These are phyloP conservation scores for Drosophila azteca DNA, from an alignment of 1,140 invertebrate genomes.

Conservation along the genomic window DNA sequence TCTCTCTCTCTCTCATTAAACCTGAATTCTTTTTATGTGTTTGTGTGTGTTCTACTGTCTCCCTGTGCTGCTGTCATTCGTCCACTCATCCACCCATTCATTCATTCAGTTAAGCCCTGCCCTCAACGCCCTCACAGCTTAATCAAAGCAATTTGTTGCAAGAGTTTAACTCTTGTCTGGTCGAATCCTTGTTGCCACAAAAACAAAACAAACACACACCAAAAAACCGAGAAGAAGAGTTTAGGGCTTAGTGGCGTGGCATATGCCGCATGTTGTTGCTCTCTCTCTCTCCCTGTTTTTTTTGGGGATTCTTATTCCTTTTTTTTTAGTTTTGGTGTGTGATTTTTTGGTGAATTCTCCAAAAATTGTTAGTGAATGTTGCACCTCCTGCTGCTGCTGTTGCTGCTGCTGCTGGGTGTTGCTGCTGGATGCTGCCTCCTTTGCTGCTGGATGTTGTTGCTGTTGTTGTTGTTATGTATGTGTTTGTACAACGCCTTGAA, in stretches of 20 bases:
- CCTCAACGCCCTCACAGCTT: constrained; percentile 48
- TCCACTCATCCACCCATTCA: constrained; percentile 16
- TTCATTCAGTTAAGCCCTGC: constrained; percentile 33
- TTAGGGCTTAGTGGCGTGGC: constrained; percentile 8
- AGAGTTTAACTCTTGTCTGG: constrained; percentile 36
- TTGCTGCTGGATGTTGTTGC: constrained; percentile 13
- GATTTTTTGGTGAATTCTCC: constrained; percentile 30
- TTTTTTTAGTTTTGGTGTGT: neutral
- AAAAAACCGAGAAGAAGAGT: constrained; percentile 39
- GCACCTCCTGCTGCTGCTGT: constrained; percentile 19
- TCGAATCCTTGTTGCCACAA: too few relatives aligned
- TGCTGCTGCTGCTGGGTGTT: constrained; percentile 1
- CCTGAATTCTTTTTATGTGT: too few relatives aligned
- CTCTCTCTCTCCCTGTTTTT: neutral
- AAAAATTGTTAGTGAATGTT: constrained; percentile 38
- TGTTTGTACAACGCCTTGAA: constrained; percentile 79
- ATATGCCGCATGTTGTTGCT: constrained; percentile 35
- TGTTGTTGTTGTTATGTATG: constrained; percentile 63
- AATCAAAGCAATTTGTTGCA: constrained; percentile 65
- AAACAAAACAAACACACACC: constrained; percentile 8
- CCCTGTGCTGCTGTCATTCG: too few relatives aligned
- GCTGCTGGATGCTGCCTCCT: constrained; percentile 16
- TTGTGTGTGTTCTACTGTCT: too few relatives aligned
- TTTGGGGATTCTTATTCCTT: neutral
- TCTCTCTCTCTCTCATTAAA: too few relatives aligned